Evolutionary conservation across 2,888 invertebrate species (phyloP), one percentile per base, ranked within the genome.

Genomic region (Philopedon plagiatum): DNA sequence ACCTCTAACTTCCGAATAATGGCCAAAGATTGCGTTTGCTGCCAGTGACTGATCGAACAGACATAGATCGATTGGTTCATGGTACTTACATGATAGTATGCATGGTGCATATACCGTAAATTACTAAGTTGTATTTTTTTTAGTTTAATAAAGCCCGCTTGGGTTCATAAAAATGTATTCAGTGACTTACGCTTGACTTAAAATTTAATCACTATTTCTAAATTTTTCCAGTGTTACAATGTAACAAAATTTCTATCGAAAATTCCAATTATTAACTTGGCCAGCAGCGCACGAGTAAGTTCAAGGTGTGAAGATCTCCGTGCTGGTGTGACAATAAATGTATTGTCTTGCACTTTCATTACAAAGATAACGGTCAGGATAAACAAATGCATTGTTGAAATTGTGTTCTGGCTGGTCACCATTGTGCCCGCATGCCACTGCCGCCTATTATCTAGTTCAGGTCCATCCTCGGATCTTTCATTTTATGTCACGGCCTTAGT

Each of bases 301-400:
- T 68, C 71, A 62, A 74, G 74, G 70, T 65, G 68, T 64, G 74
- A 67, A 61, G 58, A 68, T 61, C 34, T 58, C 32, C 60, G 60
- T 46, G 69, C 71, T 46, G 60, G 63, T 72, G 69, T 60, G 61
- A 74, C 67, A 74, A 71, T 74, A 67, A 71, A 71, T 57, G 67
- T 71, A 74, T 74, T 74, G 74, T 74, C 71, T 66, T 71, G 74
- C 74, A 74, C 71, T 74, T 74, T 74, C 74, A 71, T 74, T 71
- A 68, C 60, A 63, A 67, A 71, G 71, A 71, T 71, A 73, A 70
- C 63, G 71, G 74, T 60, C 64, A 19, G 66, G 70, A 76, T 76
- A 76, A 77, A 77, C 78, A 78, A 78, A 75, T 78, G 70, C 75
- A 78, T 79, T 79, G 78, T 79, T 79, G 73, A 77, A 78, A 79